Base-by-base conservation (phyloP, 2,888 invertebrate species). In the Athalia rosae region DNA sequence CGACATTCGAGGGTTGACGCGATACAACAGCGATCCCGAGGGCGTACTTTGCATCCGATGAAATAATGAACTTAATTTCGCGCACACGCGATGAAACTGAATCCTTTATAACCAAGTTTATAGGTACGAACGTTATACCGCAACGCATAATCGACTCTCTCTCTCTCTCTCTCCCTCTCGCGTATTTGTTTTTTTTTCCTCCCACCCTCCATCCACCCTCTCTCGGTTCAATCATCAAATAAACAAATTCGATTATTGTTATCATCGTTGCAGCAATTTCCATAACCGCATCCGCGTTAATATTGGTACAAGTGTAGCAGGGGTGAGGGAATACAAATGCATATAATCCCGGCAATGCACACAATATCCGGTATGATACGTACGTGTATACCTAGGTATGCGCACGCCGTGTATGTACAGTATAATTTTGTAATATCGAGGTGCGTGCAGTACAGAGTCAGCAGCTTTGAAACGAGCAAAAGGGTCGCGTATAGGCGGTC, bases 241-340 rank as follows among this genome's bases (percentile, higher is more conserved):
- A 13, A 15, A 71, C 58, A 71, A 71, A 71, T 71, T 58, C 58
- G 43, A 71, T 71, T 28, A 45, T 58, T 8, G 50, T 87, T 86
- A 86, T 84, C 83, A 85, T 83, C 83, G 84, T 83, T 85, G 84
- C 84, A 84, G 82, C 83, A 85, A 85, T 85, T 86, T 84, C 83
- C 84, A 80, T 76, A 76, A 79, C 80, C 81, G 80, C 81, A 82
- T 81, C 81, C 82, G 82, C 84, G 83, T 83, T 84, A 86, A 87
- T 85, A 86, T 85, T 83, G 82, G 82, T 83, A 74, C 61, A 47
- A 11, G 74, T 59, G 74, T 62, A 48, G 56, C 11, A 58, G 43
- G 53, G 56, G 50, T 58, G 58, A 58, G 71, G 7, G n/a, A 9
- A 8, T 41, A 41, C 28, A 47, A 80, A 80, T 80, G 81, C 80